Percentiles rank a stretch among this genome's conserved stretches.
phyloP scores from a whole-genome alignment of 2,797 vertebrate species.

The Chloroceryle amazona region DNA sequence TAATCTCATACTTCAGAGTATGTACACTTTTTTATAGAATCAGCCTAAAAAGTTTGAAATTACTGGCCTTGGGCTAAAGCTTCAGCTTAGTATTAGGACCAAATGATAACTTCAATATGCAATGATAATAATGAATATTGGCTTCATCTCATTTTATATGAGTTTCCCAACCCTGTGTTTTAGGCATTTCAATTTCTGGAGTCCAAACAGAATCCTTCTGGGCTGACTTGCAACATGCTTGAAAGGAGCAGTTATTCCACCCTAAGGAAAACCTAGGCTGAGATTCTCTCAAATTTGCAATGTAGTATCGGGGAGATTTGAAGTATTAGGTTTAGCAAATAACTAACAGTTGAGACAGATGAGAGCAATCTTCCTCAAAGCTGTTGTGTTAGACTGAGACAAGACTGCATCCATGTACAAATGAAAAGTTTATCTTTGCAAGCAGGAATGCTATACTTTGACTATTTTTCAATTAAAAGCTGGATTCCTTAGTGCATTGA shows the following conservation, averaged over 20 bases:
- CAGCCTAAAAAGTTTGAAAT: not conserved
- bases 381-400: constrained; percentile 40
- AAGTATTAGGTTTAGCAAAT: constrained; percentile 34
- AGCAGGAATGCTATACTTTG: constrained; percentile 41
- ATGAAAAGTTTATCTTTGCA: constrained; percentile 65
- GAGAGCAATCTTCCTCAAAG: constrained; percentile 62
- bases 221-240: not conserved
- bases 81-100: not conserved
- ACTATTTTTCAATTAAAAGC: constrained; percentile 72
- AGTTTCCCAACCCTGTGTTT: not conserved
- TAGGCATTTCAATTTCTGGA: not conserved
- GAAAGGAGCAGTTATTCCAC: not conserved
- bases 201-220: not conserved
- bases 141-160: not conserved
- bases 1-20: not conserved
- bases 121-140: not conserved
- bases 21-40: not conserved
- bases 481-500: constrained; percentile 58
- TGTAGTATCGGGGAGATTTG: not conserved
- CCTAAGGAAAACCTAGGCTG: not conserved
- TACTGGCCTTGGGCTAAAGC: not conserved
- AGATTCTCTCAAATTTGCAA: constrained; percentile 9
- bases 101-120: not conserved
- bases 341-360: constrained; percentile 37
- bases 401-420: constrained; percentile 25